Conservation (phyloP, 2,888 invertebrate genomes). For the Cantharis rustica region DNA sequence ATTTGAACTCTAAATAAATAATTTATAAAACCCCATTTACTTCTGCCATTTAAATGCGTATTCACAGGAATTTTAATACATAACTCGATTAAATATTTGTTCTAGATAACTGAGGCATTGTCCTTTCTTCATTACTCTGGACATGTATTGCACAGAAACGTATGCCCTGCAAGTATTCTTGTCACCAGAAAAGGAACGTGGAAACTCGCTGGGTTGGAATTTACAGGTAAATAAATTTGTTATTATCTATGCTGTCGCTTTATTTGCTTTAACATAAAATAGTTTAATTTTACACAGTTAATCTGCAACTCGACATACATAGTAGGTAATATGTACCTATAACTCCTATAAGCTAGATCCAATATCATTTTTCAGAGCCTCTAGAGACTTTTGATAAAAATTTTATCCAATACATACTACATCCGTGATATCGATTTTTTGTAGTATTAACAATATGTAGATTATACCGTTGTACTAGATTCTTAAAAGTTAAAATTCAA, state of each 20-base stretch:
- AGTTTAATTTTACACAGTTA: not conserved
- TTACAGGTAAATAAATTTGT: conserved; percentile 69
- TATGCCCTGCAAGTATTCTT: conserved; percentile 90
- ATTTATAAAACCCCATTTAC: too few relatives aligned
- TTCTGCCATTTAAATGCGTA: too few relatives aligned
- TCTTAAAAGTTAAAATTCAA: not conserved
- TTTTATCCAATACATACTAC: too few relatives aligned
- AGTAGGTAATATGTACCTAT: too few relatives aligned
- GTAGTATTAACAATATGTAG: too few relatives aligned
- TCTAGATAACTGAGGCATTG: conserved; percentile 92
- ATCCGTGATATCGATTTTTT: too few relatives aligned
- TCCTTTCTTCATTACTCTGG: conserved; percentile 89
- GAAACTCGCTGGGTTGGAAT: conserved; percentile 95
- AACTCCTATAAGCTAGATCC: not conserved
- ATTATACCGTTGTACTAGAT: not conserved
- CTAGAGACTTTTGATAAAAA: not conserved
- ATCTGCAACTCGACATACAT: not conserved
- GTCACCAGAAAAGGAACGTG: conserved; percentile 93
- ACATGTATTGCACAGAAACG: conserved; percentile 89
- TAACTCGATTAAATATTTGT: conserved; percentile 37
- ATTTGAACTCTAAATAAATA: too few relatives aligned
- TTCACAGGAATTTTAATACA: not conserved
- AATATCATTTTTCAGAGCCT: not conserved
- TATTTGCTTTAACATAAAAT: not conserved
- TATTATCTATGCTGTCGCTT: not conserved